Evolutionary conservation across 2,797 vertebrate genomes (phyloP).

Genomic region (Miichthys miiuy): DNA sequence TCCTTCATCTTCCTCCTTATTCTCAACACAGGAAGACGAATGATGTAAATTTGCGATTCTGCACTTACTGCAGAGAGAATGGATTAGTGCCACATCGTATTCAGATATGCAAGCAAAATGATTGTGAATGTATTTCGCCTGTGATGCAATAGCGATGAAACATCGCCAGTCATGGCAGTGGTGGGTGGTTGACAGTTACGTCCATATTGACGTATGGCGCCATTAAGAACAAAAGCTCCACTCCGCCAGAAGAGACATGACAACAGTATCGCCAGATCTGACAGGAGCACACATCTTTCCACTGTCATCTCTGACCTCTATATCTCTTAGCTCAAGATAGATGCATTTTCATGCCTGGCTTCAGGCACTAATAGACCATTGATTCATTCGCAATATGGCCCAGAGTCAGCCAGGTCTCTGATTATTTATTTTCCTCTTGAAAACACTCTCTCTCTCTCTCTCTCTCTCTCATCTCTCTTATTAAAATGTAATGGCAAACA

Average conservation of each 20-base stretch:
- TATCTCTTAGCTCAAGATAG: constrained; percentile 72
- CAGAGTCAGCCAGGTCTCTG: constrained; percentile 69
- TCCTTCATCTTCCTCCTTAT: constrained; percentile 14
- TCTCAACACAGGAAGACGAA: constrained; percentile 17
- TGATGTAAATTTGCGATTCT: constrained; percentile 40
- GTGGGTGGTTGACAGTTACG: constrained; percentile 79
- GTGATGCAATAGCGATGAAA: constrained; percentile 76
- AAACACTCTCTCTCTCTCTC: constrained; percentile 55
- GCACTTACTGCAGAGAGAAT: constrained; percentile 35
- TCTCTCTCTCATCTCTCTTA: constrained; percentile 71
- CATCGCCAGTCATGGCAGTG: constrained; percentile 45
- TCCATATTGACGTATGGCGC: constrained; percentile 73
- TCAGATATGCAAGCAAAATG: constrained; percentile 58
- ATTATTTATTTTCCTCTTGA: constrained; percentile 81
- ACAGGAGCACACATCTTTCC: constrained; percentile 64
- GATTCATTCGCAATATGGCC: constrained; percentile 78
- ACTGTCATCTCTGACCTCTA: constrained; percentile 79
- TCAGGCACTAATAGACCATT: constrained; percentile 79
- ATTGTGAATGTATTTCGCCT: constrained; percentile 52
- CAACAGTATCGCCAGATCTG: constrained; percentile 68
- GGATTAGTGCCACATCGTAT: constrained; percentile 53
- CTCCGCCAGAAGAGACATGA: constrained; percentile 69
- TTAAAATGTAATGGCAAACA: constrained; percentile 82
- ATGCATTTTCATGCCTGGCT: constrained; percentile 75
- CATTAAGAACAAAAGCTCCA: constrained; percentile 78